A percentile compares a stretch with the other conserved stretches of the same genome.
Conservation (phyloP, 2,888 invertebrate species). For the Chalcis sispes region DNA sequence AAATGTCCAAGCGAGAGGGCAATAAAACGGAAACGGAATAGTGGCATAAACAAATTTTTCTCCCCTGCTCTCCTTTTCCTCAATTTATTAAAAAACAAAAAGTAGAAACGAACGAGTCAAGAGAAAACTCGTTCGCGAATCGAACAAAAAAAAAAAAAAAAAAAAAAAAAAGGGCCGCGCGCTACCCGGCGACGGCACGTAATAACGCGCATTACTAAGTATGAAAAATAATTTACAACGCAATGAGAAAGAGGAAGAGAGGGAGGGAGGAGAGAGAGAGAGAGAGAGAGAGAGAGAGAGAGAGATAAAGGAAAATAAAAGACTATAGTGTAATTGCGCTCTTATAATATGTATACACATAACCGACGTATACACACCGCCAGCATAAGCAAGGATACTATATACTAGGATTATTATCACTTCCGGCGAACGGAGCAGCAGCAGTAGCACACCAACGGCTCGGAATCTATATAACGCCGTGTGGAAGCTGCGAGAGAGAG, state of each 20-base stretch:
- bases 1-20: too few species aligned
- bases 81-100: conserved; percentile 5
- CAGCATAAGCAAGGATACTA: conserved; percentile 49
- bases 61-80: not conserved
- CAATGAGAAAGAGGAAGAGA: conserved; percentile 12
- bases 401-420: conserved; percentile 68
- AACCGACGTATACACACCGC: not conserved
- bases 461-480: conserved; percentile 64
- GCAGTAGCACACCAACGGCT: too few species aligned
- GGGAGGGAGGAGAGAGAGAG: conserved; percentile 23
- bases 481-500: conserved; percentile 19
- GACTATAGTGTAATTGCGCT: conserved; percentile 41
- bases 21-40: too few species aligned
- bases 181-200: conserved; percentile 30
- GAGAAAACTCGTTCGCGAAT: conserved; percentile 10
- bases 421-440: conserved; percentile 64
- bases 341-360: not conserved
- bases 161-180: conserved; percentile 28
- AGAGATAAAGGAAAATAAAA: not conserved
- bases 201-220: conserved; percentile 40
- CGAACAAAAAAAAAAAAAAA: not conserved
- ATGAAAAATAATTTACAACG: conserved; percentile 52
- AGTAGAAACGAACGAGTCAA: too few species aligned
- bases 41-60: too few species aligned
- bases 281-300: conserved; percentile 21